These are phyloP conservation scores for Oreohelix idahoensis DNA, from an alignment of 1,140 invertebrate species.

Conservation along the genomic window DNA sequence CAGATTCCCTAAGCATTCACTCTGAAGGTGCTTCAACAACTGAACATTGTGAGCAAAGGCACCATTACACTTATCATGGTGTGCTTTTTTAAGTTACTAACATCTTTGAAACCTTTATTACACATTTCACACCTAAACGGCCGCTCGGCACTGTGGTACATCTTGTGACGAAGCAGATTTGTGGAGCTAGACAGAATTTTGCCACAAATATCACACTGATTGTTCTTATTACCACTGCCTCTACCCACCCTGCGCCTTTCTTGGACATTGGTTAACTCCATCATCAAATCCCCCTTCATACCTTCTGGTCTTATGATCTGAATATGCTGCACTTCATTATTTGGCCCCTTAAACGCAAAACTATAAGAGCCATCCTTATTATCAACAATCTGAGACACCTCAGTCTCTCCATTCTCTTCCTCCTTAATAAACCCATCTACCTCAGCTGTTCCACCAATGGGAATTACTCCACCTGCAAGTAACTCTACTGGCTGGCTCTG, in stretches of 20 bases:
- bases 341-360: constrained; percentile 35
- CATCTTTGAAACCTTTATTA: constrained; percentile 38
- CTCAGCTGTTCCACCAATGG: not conserved
- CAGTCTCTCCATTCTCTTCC: not conserved
- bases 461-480: not conserved
- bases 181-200: constrained; percentile 36
- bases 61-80: constrained; percentile 35
- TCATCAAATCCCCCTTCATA: constrained; percentile 24
- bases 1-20: constrained; percentile 24
- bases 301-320: constrained; percentile 35
- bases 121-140: constrained; percentile 37
- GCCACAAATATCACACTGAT: constrained; percentile 38
- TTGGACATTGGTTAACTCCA: constrained; percentile 18
- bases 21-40: constrained; percentile 30
- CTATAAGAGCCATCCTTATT: constrained; percentile 28
- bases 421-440: constrained; percentile 10
- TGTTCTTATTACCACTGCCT: constrained; percentile 1
- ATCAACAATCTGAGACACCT: constrained; percentile 25
- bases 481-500: not conserved
- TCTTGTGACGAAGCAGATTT: constrained; percentile 39
- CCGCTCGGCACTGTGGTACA: constrained; percentile 39
- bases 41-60: constrained; percentile 40
- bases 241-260: not conserved
- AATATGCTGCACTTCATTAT: constrained; percentile 40
- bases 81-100: constrained; percentile 39